These are phyloP conservation scores for Genyomyrus donnyi DNA, from an alignment of 2,113 vertebrate species.

Conservation along the genomic window DNA sequence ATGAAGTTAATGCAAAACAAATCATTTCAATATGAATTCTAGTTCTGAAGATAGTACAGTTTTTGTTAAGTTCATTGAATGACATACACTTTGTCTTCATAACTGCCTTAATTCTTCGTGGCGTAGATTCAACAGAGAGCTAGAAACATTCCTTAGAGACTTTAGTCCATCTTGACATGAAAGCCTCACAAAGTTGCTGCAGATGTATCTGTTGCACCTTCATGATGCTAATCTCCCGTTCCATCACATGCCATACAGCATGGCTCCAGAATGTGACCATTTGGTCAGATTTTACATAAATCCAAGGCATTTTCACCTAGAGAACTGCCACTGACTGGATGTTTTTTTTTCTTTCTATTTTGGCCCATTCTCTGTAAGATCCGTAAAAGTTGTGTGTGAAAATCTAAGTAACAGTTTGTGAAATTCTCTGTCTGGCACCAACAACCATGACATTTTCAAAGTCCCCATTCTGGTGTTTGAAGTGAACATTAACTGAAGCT, in stretches of 20 bases:
- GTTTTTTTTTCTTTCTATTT: not conserved
- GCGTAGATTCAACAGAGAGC: not conserved
- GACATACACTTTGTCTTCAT: not conserved
- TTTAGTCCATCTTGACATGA: not conserved
- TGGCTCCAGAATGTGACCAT: not conserved
- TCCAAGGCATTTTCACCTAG: not conserved
- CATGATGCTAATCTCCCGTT: not conserved
- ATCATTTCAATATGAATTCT: not conserved
- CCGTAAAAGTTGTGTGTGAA: not conserved
- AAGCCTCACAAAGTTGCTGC: too few relatives aligned
- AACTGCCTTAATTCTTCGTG: not conserved
- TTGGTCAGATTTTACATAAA: not conserved
- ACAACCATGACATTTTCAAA: not conserved
- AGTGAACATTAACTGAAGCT: not conserved
- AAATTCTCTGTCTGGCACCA: not conserved
- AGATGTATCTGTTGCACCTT: not conserved
- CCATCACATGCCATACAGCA: not conserved
- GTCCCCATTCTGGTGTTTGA: not conserved
- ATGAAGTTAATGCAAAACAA: not conserved
- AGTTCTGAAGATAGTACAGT: not conserved
- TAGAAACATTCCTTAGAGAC: not conserved
- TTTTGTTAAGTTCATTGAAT: not conserved
- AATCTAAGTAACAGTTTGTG: not conserved
- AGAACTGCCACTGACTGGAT: not conserved
- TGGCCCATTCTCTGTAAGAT: not conserved